Evolutionary conservation across 2,113 vertebrate genomes (phyloP), one percentile per base, ranked within the genome.

Genomic region (Speoplatyrhinus poulsoni): DNA sequence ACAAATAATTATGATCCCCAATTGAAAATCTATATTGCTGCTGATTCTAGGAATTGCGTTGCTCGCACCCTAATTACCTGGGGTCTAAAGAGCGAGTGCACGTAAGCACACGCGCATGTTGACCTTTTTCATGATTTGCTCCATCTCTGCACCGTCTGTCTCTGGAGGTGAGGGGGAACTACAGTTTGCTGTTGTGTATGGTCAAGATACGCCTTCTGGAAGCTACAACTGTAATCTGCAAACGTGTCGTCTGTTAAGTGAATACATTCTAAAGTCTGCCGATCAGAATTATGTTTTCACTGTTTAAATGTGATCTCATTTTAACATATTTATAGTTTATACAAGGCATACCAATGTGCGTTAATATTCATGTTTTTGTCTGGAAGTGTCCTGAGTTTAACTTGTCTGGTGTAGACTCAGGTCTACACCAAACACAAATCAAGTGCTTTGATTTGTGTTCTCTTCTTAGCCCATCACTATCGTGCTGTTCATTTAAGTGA

Each of bases 371-470:
- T 26, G 26, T 26, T 26, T 26, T 26, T 26, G 26, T 26, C 26
- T 26, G 26, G 26, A 26, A 26, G 47, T 56, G 59, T 60, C 62
- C 72, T 67, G 71, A 7, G 75, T 68, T 72, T 67, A 26, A 69
- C 41, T 1, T 26, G 19, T 26, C 19, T 26, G 19, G 54, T 80
- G 65, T 69, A 60, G 66, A 81, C 76, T 4, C n/a, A 75, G 49
- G 36, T 67, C 58, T 19, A 19, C 19, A 19, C 1, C 19, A 19
- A 1, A 19, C 19, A 19, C 19, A 19, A 19, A 19, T 73, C 69
- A 49, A 66, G 65, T 15, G 32, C 57, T 66, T 71, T 60, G 48
- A 63, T 80, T 77, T 52, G 56, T 67, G 67, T 68, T 62, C 16
- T 3, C 56, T 13, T 17, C n/a, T 70, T 52, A 6, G 13, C 69